Conservation (phyloP, 2,113 vertebrate species). For the Sakesphorus luctuosus region DNA sequence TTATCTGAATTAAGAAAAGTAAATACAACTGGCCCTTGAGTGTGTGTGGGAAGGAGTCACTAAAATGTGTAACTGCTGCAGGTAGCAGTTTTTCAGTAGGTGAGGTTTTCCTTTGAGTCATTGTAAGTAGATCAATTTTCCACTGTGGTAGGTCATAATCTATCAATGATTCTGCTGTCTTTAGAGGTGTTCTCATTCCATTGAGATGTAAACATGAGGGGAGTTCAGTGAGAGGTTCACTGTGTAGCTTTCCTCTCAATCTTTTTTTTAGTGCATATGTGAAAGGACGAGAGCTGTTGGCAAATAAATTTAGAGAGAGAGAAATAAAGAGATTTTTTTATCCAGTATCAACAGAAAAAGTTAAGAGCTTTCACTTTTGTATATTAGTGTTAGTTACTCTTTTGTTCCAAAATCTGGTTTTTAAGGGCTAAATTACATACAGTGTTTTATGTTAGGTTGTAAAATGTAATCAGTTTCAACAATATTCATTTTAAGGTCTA, state of each 20-base stretch:
- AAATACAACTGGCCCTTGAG: neutral
- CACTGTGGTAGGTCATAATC: neutral
- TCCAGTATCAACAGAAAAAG: neutral
- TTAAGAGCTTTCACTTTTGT: neutral
- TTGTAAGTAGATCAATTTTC: neutral
- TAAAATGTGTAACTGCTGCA: neutral
- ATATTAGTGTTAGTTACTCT: rapidly evolving
- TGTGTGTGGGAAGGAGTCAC: neutral
- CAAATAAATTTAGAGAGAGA: neutral
- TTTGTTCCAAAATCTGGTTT: neutral
- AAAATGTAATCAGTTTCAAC: neutral
- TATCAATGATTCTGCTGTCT: neutral
- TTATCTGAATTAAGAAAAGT: neutral
- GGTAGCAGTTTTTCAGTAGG: neutral
- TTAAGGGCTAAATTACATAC: neutral
- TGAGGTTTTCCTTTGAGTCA: neutral
- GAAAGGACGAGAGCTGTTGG: neutral
- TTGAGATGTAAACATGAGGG: neutral
- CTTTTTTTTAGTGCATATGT: neutral
- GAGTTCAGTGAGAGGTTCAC: neutral
- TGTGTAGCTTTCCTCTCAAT: neutral
- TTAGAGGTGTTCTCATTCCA: neutral
- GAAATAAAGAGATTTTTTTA: neutral
- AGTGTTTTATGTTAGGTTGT: neutral
- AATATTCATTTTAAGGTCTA: neutral